Conservation (phyloP, 2,888 invertebrate genomes). For the Venustoraphidia nigricollis region DNA sequence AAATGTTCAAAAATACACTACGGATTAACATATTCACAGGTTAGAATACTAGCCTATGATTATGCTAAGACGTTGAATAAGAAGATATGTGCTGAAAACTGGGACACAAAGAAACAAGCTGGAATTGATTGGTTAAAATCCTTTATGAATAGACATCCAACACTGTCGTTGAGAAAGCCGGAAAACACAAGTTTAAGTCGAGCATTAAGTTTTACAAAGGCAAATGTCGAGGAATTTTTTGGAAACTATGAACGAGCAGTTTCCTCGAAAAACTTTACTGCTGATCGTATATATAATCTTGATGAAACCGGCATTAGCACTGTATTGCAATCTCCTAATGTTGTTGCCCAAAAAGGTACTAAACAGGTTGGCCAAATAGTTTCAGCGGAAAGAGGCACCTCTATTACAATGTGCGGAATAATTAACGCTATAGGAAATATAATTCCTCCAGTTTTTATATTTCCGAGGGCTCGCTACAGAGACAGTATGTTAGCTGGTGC, state of each 20-base stretch:
- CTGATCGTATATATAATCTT: conserved; percentile 13
- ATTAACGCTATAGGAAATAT: conserved; percentile 14
- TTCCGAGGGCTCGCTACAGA: conserved; percentile 12
- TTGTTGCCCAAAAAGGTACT: conserved; percentile 11
- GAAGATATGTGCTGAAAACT: neutral
- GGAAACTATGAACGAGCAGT: conserved; percentile 8
- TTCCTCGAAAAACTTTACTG: conserved; percentile 9
- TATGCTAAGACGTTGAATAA: conserved; percentile 1
- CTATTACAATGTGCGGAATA: conserved; percentile 15
- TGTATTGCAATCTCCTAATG: conserved; percentile 13
- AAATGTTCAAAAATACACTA: conserved; percentile 13
- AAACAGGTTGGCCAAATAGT: conserved; percentile 13
- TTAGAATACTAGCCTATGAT: conserved; percentile 2
- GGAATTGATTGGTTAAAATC: neutral
- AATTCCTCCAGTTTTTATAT: conserved; percentile 16
- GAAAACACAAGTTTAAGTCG: conserved; percentile 11
- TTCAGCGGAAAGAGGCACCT: conserved; percentile 12
- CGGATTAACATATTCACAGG: conserved; percentile 5
- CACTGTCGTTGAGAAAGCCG: conserved; percentile 11
- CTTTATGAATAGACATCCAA: neutral
- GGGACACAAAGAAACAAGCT: neutral
- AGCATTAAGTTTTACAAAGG: conserved; percentile 12
- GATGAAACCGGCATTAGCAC: conserved; percentile 18
- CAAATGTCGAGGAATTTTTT: conserved; percentile 11
- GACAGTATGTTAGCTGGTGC: conserved; percentile 12